phyloP scores from a whole-genome alignment of 2,888 invertebrate genomes.

The Netelia inedita region DNA sequence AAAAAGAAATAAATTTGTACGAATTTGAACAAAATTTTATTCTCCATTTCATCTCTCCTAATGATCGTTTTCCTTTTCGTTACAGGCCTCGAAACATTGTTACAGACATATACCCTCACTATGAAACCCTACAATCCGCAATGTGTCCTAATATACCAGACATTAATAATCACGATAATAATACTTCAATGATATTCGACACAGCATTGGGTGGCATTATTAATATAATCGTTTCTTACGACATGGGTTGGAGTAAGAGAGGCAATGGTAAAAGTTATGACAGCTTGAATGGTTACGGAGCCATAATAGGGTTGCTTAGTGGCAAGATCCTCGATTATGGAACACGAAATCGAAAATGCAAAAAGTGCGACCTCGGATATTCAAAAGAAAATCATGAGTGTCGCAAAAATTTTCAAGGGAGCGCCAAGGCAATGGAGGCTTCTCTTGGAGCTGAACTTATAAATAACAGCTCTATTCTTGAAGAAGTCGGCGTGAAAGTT shows the following conservation, averaged over 20 bases:
- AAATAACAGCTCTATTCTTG: conserved; percentile 69
- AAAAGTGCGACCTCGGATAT: conserved; percentile 68
- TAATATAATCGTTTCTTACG: conserved; percentile 69
- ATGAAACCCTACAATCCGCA: too few species aligned
- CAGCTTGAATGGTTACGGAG: conserved; percentile 73
- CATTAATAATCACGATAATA: too few species aligned
- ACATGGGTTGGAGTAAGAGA: conserved; percentile 75
- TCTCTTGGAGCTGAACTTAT: conserved; percentile 70
- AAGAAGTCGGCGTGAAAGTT: conserved; percentile 66
- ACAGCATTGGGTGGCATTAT: neutral
- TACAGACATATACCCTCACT: too few species aligned
- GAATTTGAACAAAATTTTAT: too few species aligned
- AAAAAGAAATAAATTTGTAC: too few species aligned
- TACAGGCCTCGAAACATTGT: too few species aligned
- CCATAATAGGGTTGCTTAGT: conserved; percentile 73
- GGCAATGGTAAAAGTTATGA: conserved; percentile 73
- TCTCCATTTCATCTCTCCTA: too few species aligned
- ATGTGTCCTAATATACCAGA: too few species aligned
- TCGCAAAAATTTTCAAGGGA: conserved; percentile 73
- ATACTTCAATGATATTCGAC: too few species aligned
- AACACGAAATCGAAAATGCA: conserved; percentile 72
- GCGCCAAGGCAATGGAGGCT: conserved; percentile 77
- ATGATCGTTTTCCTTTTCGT: too few species aligned
- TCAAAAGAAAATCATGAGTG: conserved; percentile 73
- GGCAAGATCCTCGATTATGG: conserved; percentile 72